Conservation (phyloP, 2,113 vertebrate genomes). For the Phalacrocorax carbo region DNA sequence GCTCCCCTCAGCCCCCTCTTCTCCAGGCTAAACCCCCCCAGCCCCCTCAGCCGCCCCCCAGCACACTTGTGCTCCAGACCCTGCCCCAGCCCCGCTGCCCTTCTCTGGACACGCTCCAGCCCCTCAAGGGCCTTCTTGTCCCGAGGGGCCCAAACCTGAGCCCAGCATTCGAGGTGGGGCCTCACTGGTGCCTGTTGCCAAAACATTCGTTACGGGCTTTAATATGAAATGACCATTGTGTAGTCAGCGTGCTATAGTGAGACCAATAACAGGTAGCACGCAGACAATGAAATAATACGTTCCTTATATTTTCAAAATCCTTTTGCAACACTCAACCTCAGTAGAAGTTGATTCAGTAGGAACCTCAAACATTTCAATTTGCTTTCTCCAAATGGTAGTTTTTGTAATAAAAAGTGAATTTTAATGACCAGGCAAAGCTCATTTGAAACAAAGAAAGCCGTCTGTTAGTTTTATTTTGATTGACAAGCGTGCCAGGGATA, state of each 20-base stretch:
- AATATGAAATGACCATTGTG: neutral
- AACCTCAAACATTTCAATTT: conserved; percentile 8
- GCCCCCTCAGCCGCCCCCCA: no score
- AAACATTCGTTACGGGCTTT: neutral
- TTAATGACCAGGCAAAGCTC: conserved; percentile 33
- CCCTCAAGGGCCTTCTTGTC: no score
- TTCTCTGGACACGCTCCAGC: no score
- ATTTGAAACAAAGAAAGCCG: conserved; percentile 57
- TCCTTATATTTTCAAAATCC: neutral
- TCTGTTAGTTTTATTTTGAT: conserved; percentile 63
- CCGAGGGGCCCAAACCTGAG: no score
- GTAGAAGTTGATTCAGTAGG: neutral
- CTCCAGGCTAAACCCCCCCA: no score
- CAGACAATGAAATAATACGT: neutral
- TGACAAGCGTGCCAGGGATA: conserved; percentile 46
- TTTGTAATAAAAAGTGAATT: conserved; percentile 49
- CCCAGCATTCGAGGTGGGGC: no score
- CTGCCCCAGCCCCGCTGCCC: no score
- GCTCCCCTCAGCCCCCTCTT: no score
- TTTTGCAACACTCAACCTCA: neutral
- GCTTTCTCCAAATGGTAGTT: neutral
- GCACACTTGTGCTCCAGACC: no score
- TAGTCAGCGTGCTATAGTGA: neutral
- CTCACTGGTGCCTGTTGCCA: neutral
- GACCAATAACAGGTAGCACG: neutral